Evolutionary conservation across 2,797 vertebrate genomes (phyloP).

Genomic region (Triplophysa yarkandensis): DNA sequence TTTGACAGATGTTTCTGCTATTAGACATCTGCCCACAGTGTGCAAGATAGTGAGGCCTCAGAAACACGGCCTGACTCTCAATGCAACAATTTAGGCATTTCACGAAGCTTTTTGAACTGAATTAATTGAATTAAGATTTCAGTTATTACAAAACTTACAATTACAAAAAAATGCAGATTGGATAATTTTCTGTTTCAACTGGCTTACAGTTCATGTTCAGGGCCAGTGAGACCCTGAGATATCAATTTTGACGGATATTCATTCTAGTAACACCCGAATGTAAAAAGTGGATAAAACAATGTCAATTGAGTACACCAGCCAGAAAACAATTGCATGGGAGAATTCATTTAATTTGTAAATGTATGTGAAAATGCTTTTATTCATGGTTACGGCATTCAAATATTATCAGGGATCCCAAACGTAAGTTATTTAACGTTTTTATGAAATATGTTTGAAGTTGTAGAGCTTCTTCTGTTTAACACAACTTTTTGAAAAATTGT

Average conservation of each 20-base stretch:
- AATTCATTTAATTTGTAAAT: not conserved
- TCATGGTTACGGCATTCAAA: not conserved
- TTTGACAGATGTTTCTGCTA: slow-evolving; percentile 68
- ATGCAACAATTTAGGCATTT: not conserved
- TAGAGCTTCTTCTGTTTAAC: not conserved
- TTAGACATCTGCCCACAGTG: slow-evolving; percentile 54
- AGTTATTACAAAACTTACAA: no score
- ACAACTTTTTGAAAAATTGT: not conserved
- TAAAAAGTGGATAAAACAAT: not conserved
- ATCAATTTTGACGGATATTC: no score
- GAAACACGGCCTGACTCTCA: slow-evolving; percentile 56
- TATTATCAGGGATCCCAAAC: not conserved
- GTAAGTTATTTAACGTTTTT: not conserved
- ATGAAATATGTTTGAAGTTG: not conserved
- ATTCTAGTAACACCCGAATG: no score
- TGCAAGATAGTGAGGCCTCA: slow-evolving; percentile 58
- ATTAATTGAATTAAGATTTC: not conserved
- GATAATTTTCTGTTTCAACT: not conserved
- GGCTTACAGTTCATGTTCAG: not conserved
- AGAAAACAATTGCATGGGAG: not conserved
- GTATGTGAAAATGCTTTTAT: not conserved
- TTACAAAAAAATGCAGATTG: not conserved
- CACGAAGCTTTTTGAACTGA: not conserved
- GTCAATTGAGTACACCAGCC: not conserved
- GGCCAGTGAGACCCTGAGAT: not conserved